Conservation (phyloP, 2,113 vertebrate species). For the Prunella fulvescens region DNA sequence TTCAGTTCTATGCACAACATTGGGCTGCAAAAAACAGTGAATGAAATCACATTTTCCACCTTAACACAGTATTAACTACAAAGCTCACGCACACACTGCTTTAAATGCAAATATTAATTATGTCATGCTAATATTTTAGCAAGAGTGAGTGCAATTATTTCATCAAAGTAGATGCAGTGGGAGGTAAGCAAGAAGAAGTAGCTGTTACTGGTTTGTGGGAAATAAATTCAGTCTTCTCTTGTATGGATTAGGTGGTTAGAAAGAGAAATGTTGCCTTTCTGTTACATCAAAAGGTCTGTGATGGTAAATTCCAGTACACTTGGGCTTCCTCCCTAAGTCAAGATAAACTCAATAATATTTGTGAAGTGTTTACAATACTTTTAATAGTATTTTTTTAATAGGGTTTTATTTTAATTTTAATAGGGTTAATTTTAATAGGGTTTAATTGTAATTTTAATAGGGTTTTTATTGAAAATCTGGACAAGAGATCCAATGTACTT, state of each 20-base stretch:
- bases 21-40: background rate
- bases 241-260: background rate
- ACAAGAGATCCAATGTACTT: background rate
- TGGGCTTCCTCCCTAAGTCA: background rate
- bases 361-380: background rate
- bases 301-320: background rate
- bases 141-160: constrained; percentile 5
- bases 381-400: no score
- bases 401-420: no score
- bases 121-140: constrained; percentile 19
- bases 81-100: background rate
- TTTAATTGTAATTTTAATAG: no score
- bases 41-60: background rate
- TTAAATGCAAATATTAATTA: constrained; percentile 8
- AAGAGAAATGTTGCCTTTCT: background rate
- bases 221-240: background rate
- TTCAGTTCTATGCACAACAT: background rate
- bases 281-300: background rate
- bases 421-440: no score
- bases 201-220: background rate
- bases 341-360: background rate
- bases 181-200: background rate
- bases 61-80: background rate
- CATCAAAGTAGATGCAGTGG: background rate
- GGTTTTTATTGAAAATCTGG: background rate